Conservation (phyloP, 2,113 vertebrate species). For the Solea senegalensis region DNA sequence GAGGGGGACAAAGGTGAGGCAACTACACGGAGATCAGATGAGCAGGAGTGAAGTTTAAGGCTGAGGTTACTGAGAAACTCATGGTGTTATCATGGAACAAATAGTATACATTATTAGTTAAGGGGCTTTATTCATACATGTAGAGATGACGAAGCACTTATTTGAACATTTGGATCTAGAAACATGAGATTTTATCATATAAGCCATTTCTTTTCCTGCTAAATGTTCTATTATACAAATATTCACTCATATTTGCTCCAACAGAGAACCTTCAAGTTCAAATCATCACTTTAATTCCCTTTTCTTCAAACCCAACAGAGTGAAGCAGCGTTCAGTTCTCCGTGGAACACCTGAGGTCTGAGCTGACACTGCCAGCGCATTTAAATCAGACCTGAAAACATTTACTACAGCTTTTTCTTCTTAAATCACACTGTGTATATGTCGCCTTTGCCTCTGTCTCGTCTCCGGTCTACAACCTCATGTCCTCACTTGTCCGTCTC, state of each 20-base stretch:
- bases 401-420: no score
- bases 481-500: constrained; percentile 1
- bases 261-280: background rate
- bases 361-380: no score
- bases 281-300: no score
- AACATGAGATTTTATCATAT: background rate
- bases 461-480: background rate
- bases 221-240: background rate
- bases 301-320: no score
- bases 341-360: no score
- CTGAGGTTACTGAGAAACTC: constrained; percentile 12
- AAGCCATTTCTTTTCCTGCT: background rate
- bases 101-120: background rate
- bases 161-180: background rate
- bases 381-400: no score
- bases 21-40: background rate
- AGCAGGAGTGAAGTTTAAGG: constrained; percentile 26
- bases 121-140: constrained; percentile 10
- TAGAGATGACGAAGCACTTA: constrained; percentile 5
- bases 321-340: no score
- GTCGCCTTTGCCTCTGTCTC: constrained; percentile 23
- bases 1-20: background rate
- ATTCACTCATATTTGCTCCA: background rate
- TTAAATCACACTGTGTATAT: background rate
- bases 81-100: background rate